Evolutionary conservation across 2,113 vertebrate species (phyloP).

Genomic region (Cephalopterus ornatus): DNA sequence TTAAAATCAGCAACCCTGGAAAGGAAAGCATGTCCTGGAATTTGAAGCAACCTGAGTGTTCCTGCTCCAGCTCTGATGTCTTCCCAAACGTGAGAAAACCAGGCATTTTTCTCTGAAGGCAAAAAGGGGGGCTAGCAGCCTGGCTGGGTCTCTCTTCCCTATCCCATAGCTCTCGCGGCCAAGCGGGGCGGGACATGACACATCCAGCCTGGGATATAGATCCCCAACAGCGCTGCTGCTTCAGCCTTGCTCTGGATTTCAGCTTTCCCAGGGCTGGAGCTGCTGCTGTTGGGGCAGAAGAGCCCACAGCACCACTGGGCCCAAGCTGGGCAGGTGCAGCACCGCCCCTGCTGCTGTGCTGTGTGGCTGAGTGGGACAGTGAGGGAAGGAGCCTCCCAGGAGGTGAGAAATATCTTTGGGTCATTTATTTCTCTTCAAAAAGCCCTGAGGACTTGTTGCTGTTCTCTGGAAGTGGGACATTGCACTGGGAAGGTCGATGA

Average conservation of each 20-base stretch:
- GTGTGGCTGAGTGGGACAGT: rapidly evolving
- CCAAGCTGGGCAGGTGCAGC: rapidly evolving
- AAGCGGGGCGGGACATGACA: rapidly evolving
- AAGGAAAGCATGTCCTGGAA: neutral
- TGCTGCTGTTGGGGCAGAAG: neutral
- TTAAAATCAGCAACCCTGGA: neutral
- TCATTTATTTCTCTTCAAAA: neutral
- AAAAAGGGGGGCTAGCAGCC: neutral
- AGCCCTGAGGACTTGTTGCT: neutral
- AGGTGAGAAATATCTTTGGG: neutral
- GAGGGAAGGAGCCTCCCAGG: rapidly evolving
- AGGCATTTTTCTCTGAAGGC: too few species aligned
- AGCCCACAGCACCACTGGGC: neutral
- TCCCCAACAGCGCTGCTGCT: rapidly evolving
- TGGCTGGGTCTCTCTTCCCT: rapidly evolving
- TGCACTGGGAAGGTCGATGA: neutral
- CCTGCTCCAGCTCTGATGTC: neutral
- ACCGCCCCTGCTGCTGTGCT: rapidly evolving
- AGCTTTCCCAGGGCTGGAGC: neutral
- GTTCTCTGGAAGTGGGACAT: neutral
- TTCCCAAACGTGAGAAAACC: neutral
- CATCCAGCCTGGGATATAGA: rapidly evolving
- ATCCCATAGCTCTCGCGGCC: rapidly evolving
- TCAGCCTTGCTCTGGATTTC: rapidly evolving
- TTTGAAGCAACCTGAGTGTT: neutral